These are phyloP conservation scores for Chiloscyllium punctatum DNA, from an alignment of 2,797 vertebrate genomes.

Conservation along the genomic window DNA sequence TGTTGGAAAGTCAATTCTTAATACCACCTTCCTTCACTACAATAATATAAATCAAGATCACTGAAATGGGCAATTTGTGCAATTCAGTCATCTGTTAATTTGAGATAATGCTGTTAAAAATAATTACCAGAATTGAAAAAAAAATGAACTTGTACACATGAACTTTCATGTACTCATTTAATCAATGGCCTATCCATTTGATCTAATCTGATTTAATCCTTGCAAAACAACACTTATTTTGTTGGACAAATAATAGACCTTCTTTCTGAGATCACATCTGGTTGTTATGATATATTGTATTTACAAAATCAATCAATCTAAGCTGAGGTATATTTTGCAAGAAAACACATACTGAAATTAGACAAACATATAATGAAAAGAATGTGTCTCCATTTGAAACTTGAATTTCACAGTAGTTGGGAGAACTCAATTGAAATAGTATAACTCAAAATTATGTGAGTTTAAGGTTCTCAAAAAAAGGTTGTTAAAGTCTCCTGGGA, in stretches of 20 bases:
- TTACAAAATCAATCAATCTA: neutral
- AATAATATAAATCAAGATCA: neutral
- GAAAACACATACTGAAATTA: neutral
- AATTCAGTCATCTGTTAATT: neutral
- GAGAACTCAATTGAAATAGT: slow-evolving; percentile 9
- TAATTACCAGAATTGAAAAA: neutral
- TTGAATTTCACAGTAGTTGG: neutral
- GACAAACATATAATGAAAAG: slow-evolving; percentile 17
- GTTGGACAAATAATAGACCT: neutral
- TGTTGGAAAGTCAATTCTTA: neutral
- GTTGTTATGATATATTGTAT: neutral
- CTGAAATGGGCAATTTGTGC: neutral
- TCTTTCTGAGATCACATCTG: neutral
- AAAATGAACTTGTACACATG: neutral
- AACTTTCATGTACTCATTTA: neutral
- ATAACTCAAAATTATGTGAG: neutral
- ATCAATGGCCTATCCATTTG: neutral
- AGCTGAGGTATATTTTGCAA: neutral
- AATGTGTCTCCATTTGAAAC: neutral
- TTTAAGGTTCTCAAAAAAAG: slow-evolving; percentile 10
- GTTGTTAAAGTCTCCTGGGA: slow-evolving; percentile 18
- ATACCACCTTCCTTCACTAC: neutral
- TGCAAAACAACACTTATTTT: neutral
- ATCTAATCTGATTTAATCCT: neutral
- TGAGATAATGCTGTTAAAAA: neutral